Base-by-base conservation (phyloP, 2,888 invertebrate genomes). In the Ormyrus rosae region DNA sequence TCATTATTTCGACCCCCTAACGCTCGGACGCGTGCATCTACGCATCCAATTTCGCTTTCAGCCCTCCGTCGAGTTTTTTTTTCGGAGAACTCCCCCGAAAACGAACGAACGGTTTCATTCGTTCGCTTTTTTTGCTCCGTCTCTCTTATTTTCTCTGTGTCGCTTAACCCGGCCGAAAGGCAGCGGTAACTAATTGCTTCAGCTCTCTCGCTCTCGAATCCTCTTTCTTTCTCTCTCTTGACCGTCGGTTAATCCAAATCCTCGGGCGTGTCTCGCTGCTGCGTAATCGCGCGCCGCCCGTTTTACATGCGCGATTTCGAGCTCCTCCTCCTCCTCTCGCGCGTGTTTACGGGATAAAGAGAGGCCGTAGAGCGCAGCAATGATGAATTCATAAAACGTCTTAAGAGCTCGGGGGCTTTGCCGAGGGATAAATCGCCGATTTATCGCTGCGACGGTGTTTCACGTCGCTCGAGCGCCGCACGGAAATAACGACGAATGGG, bases 371-470 rank as follows among this genome's bases (percentile, higher is more conserved):
- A 19, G 19, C 19, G 76, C 55, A 68, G 60, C 68, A 51, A 69
- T 53, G 76, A 71, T 67, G 78, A 67, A 78, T 78, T 79, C 73
- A 73, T 79, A 79, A 79, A 63, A n/a, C 68, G 68, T 73, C 73
- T 73, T 69, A 53, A 79, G 68, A 73, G 78, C 72, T 60, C 60
- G n/a, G 45, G 50, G 6, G 51, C 46, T 48, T 56, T 13, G 11
- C 19, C 0, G 48, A 19, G 48, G 70, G 55, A 70, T 77, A 77
- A 70, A 77, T 70, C 58, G 77, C n/a, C 63, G 50, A 61, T 71
- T 71, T 46, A 53, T 60, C 10, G 13, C 5, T 60, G 50, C n/a
- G 45, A 5, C 8, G 5, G 13, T 53, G 68, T 61, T 75, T 67
- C 61, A 68, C 51, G 67, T 19, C 19, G 58, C 19, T 6, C 19